Evolutionary conservation across 2,797 vertebrate genomes (phyloP).

Genomic region (Zalophus californianus): DNA sequence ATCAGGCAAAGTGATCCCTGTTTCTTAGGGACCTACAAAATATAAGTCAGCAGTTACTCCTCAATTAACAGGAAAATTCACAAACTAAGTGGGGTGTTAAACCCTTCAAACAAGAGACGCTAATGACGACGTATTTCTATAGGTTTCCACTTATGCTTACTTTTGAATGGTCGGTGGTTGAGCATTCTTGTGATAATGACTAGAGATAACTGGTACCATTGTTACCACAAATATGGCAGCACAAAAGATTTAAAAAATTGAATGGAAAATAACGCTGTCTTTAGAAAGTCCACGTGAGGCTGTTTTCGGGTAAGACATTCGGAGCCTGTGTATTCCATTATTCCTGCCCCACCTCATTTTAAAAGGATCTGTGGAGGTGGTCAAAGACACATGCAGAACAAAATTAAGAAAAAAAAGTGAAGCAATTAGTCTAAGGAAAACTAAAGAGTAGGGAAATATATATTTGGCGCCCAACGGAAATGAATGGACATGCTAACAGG

Average conservation of each 20-base stretch:
- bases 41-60: constrained; percentile 32
- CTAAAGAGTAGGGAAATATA: not conserved
- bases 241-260: constrained; percentile 38
- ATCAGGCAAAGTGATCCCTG: not conserved
- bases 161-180: not conserved
- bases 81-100: not conserved
- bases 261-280: constrained; percentile 53
- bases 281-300: constrained; percentile 12
- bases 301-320: constrained; percentile 14
- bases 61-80: constrained; percentile 44
- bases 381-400: not conserved
- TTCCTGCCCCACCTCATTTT: not conserved
- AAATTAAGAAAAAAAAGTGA: constrained; percentile 54
- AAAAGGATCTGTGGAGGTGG: not conserved
- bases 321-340: not conserved
- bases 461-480: not conserved
- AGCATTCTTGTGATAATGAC: constrained; percentile 50
- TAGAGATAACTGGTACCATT: constrained; percentile 41
- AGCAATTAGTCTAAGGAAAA: constrained; percentile 10
- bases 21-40: not conserved
- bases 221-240: not conserved
- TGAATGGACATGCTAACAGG: not conserved
- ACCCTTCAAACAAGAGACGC: constrained; percentile 34
- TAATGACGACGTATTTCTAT: not conserved
- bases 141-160: constrained; percentile 12